A percentile compares a stretch with the other conserved stretches of the same genome.
These are phyloP conservation scores for Sparidentex hasta DNA, from an alignment of 2,797 vertebrate species.

Conservation along the genomic window DNA sequence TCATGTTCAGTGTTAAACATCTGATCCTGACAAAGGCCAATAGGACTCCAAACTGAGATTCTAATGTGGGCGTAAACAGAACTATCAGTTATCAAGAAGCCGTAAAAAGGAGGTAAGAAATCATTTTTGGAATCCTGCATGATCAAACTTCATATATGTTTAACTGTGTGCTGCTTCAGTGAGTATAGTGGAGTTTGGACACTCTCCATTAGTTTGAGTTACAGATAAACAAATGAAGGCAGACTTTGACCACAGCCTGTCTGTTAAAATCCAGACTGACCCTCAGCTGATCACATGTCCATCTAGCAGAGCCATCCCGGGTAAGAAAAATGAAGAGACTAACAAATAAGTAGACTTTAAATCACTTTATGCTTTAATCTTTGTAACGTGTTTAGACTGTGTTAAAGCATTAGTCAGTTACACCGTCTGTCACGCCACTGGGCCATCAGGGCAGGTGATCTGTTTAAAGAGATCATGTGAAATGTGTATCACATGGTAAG, in stretches of 20 bases:
- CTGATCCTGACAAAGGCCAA: background rate
- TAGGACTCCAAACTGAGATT: background rate
- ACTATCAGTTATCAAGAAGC: background rate
- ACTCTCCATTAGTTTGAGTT: constrained; percentile 39
- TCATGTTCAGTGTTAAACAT: background rate
- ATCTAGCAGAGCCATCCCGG: constrained; percentile 14
- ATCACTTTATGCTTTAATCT: background rate
- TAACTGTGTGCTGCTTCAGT: background rate
- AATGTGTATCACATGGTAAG: constrained; percentile 42
- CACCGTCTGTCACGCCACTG: background rate
- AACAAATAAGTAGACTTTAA: constrained; percentile 1
- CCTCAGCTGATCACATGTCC: background rate
- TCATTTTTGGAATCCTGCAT: background rate
- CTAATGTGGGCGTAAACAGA: background rate
- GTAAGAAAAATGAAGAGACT: constrained; percentile 34
- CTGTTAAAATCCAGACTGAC: constrained; percentile 25
- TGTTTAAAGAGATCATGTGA: constrained; percentile 47
- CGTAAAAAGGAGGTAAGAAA: background rate
- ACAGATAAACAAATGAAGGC: constrained; percentile 60
- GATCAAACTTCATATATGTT: constrained; percentile 3
- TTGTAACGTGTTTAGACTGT: background rate
- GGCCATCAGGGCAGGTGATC: constrained; percentile 29
- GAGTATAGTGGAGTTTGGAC: constrained; percentile 51
- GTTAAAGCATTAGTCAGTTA: constrained; percentile 8
- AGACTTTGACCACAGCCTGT: constrained; percentile 71